A percentile compares a stretch with the other conserved stretches of the same genome.
phyloP scores from a whole-genome alignment of 2,888 invertebrate species.

The Belgica antarctica region DNA sequence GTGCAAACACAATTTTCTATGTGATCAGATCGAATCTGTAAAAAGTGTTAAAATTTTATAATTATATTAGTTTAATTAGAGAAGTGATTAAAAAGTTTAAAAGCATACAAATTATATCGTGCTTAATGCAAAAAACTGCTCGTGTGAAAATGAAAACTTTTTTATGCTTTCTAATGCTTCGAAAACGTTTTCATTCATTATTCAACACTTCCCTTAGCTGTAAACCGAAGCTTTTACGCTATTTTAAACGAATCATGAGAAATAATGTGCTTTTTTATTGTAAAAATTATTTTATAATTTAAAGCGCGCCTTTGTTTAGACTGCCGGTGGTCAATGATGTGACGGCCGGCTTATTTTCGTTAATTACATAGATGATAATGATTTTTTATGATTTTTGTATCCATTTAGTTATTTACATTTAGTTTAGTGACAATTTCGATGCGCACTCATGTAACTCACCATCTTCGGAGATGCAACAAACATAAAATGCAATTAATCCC shows the following conservation, averaged over 20 bases:
- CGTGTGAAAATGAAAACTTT: no score
- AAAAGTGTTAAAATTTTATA: no score
- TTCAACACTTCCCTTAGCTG: background rate
- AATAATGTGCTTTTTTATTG: slow-evolving; percentile 1
- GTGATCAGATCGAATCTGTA: no score
- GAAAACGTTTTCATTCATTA: background rate
- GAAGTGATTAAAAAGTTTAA: no score
- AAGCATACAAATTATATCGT: no score
- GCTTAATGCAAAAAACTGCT: no score
- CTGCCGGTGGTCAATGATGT: background rate
- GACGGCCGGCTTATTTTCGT: background rate
- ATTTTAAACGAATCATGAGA: background rate
- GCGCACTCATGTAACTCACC: background rate
- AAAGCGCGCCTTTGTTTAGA: background rate
- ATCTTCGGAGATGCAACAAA: background rate
- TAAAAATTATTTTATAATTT: background rate
- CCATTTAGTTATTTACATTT: background rate
- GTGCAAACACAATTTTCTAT: no score
- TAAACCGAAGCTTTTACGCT: background rate
- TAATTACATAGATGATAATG: background rate
- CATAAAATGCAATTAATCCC: slow-evolving; percentile 11
- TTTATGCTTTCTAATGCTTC: background rate
- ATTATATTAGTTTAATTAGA: no score
- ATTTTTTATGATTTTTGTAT: background rate
- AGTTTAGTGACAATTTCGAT: slow-evolving; percentile 16